Evolutionary conservation across 2,113 vertebrate genomes (phyloP).

Genomic region (Proterorhinus semilunaris): DNA sequence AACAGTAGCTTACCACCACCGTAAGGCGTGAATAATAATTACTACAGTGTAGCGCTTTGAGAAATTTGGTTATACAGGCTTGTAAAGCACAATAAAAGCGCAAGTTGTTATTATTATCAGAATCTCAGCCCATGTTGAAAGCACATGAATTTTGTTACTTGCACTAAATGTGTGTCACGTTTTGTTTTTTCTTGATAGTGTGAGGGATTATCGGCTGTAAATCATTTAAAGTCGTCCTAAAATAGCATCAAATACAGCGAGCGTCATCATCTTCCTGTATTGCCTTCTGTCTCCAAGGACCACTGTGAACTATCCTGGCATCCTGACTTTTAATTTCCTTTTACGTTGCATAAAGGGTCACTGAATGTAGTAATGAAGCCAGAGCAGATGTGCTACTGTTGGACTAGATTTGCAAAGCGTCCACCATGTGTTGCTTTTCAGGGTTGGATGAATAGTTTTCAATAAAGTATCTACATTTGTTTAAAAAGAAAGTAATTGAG

Average conservation of each 20-base stretch:
- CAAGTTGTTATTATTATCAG: too few species aligned
- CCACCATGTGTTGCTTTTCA: slow-evolving; percentile 51
- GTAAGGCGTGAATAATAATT: too few species aligned
- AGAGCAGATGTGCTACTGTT: slow-evolving; percentile 43
- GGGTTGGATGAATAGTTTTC: background rate
- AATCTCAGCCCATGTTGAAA: too few species aligned
- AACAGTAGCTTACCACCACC: too few species aligned
- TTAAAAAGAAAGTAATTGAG: too few species aligned
- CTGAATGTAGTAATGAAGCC: slow-evolving; percentile 41
- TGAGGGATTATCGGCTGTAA: background rate
- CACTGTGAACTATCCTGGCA: slow-evolving; percentile 19
- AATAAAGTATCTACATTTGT: too few species aligned
- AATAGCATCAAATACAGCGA: slow-evolving; percentile 42
- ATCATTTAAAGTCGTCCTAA: background rate
- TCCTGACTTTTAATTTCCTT: slow-evolving; percentile 57
- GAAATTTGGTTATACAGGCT: too few species aligned
- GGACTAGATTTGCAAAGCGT: slow-evolving; percentile 44
- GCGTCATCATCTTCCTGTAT: slow-evolving; percentile 32
- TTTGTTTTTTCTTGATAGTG: background rate
- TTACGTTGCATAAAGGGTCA: slow-evolving; percentile 23
- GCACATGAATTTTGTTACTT: background rate
- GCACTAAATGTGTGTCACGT: background rate
- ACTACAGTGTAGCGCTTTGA: too few species aligned
- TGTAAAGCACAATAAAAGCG: too few species aligned
- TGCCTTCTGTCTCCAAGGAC: slow-evolving; percentile 22